These are phyloP conservation scores for Parambassis ranga DNA, from an alignment of 2,797 vertebrate genomes.

Conservation along the genomic window DNA sequence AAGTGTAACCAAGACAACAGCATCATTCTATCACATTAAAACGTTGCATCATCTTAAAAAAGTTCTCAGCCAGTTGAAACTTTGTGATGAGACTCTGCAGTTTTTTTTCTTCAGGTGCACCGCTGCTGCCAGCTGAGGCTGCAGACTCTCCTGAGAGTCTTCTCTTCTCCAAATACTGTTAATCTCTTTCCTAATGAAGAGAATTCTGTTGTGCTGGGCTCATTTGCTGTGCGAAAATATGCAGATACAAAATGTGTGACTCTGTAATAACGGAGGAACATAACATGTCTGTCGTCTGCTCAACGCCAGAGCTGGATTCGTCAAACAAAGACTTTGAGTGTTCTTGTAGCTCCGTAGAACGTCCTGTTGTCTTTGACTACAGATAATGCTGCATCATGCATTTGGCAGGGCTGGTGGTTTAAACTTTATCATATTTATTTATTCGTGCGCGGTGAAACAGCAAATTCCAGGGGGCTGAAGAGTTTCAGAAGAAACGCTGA, in stretches of 20 bases:
- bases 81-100: neutral
- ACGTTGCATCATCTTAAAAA: neutral
- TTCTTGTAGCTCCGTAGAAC: too few species aligned
- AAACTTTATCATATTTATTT: neutral
- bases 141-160: neutral
- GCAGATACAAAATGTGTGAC: neutral
- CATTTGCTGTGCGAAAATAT: neutral
- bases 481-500: neutral
- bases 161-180: too few species aligned
- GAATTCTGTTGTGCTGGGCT: neutral
- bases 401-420: too few species aligned
- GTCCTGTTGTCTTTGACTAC: too few species aligned
- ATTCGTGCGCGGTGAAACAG: neutral
- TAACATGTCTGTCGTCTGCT: neutral
- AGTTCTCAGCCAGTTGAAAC: neutral
- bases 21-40: neutral
- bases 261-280: neutral
- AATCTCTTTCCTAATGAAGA: too few species aligned
- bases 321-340: neutral
- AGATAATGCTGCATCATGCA: too few species aligned
- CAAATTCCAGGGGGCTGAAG: neutral
- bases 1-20: neutral
- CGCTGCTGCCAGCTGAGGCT: neutral
- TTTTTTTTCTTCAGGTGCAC: neutral
- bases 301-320: neutral